phyloP scores from a whole-genome alignment of 1,140 invertebrate species.

The Sinella curviseta region DNA sequence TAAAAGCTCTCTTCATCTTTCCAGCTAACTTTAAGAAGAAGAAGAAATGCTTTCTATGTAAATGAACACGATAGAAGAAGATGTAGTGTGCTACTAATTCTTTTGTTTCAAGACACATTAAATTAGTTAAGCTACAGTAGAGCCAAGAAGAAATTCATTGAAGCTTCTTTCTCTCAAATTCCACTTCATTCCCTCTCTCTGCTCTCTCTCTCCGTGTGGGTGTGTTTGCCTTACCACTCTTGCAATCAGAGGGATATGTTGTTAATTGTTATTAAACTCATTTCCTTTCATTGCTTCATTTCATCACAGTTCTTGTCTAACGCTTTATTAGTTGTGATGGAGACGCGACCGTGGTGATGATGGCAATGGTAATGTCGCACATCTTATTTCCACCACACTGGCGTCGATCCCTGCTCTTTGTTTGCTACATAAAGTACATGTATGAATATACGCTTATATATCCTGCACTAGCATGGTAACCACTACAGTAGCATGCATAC shows the following conservation, averaged over 20 bases:
- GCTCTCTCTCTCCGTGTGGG: neutral
- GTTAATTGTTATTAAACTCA: slow-evolving; percentile 23
- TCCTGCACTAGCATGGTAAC: too few relatives aligned
- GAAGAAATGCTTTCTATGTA: neutral
- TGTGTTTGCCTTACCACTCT: neutral
- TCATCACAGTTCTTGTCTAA: slow-evolving; percentile 1
- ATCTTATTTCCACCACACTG: too few relatives aligned
- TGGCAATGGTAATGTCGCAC: too few relatives aligned
- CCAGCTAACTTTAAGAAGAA: neutral
- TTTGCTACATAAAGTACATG: too few relatives aligned
- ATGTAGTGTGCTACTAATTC: neutral
- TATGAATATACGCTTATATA: too few relatives aligned
- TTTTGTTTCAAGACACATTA: slow-evolving; percentile 12
- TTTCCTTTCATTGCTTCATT: slow-evolving; percentile 23
- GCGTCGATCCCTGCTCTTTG: too few relatives aligned
- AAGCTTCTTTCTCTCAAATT: neutral
- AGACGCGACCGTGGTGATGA: neutral
- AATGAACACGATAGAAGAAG: neutral
- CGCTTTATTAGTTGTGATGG: neutral
- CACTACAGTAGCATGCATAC: too few relatives aligned
- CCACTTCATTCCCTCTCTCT: neutral
- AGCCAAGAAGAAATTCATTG: slow-evolving; percentile 14
- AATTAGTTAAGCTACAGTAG: slow-evolving; percentile 20
- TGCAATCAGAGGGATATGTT: neutral
- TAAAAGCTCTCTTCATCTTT: neutral